Percentiles rank a stretch among this genome's conserved stretches.
These are phyloP conservation scores for Pogoniulus pusillus DNA, from an alignment of 2,797 vertebrate species.

Conservation along the genomic window DNA sequence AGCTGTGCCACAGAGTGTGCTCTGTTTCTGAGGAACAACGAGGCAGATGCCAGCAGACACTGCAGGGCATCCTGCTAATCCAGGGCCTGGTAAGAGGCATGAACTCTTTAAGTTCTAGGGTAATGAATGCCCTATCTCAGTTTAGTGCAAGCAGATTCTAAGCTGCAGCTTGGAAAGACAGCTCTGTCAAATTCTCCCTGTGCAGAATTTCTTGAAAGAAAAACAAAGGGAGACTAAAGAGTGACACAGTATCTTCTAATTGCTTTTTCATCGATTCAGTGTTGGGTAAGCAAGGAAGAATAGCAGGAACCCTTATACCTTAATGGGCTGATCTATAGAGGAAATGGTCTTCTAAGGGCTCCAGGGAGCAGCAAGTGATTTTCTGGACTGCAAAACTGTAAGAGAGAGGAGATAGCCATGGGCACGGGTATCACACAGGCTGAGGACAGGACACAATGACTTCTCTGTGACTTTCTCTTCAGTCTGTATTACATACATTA, in stretches of 20 bases:
- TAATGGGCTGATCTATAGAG: slow-evolving; percentile 19
- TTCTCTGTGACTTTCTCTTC: neutral
- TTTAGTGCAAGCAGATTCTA: neutral
- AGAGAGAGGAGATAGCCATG: neutral
- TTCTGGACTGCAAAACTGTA: neutral
- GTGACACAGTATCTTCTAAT: slow-evolving; percentile 5
- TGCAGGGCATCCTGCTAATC: neutral
- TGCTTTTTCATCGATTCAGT: slow-evolving; percentile 3
- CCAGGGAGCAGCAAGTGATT: neutral
- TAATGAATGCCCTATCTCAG: neutral
- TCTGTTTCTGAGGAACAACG: neutral
- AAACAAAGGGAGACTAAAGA: neutral
- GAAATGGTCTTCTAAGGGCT: slow-evolving; percentile 4
- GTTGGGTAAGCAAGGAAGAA: neutral
- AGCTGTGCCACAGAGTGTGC: neutral
- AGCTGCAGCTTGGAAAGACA: neutral
- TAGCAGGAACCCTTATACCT: neutral
- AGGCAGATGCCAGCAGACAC: neutral
- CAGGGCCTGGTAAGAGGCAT: neutral
- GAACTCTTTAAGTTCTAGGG: neutral
- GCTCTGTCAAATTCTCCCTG: neutral
- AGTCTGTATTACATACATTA: neutral
- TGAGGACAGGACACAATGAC: neutral
- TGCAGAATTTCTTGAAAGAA: neutral
- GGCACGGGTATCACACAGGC: neutral